Evolutionary conservation across 2,113 vertebrate genomes (phyloP).

Genomic region (Arothron firmamentum): DNA sequence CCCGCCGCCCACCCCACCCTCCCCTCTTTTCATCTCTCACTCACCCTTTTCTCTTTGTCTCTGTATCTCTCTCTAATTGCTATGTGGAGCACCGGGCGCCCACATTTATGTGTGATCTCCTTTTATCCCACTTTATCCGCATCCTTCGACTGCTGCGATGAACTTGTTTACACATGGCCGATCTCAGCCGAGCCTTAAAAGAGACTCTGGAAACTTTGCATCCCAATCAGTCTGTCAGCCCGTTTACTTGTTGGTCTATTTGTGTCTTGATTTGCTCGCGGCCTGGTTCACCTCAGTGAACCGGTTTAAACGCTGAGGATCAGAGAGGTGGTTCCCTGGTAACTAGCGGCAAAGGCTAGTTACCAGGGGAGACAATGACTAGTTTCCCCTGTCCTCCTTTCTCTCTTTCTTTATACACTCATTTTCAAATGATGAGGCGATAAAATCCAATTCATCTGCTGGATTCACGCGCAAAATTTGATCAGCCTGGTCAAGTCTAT

Average conservation of each 20-base stretch:
- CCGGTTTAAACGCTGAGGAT: slow-evolving; percentile 10
- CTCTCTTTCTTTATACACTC: slow-evolving; percentile 1
- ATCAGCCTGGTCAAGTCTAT: background rate
- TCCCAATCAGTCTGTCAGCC: slow-evolving; percentile 22
- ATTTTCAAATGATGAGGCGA: no score
- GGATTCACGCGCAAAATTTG: no score
- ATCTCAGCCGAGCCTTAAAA: slow-evolving; percentile 13
- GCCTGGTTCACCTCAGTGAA: slow-evolving; percentile 21
- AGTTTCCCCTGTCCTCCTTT: slow-evolving; percentile 1
- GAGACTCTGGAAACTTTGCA: slow-evolving; percentile 13
- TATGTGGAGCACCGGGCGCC: slow-evolving; percentile 25
- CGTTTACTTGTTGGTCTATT: slow-evolving; percentile 28
- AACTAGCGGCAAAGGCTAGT: background rate
- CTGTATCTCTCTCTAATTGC: slow-evolving; percentile 25
- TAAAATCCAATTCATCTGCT: no score
- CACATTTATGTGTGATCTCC: slow-evolving; percentile 35
- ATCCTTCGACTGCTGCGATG: slow-evolving; percentile 11
- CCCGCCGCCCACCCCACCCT: slow-evolving; percentile 24
- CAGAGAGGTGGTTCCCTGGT: slow-evolving; percentile 15
- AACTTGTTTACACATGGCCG: slow-evolving; percentile 30
- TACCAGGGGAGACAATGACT: background rate
- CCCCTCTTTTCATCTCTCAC: slow-evolving; percentile 25
- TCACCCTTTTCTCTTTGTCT: slow-evolving; percentile 30
- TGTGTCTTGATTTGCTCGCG: slow-evolving; percentile 4
- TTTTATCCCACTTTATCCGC: slow-evolving; percentile 23